Evolutionary conservation across 2,797 vertebrate genomes (phyloP).

Genomic region (Heteromormyrus szaboi): DNA sequence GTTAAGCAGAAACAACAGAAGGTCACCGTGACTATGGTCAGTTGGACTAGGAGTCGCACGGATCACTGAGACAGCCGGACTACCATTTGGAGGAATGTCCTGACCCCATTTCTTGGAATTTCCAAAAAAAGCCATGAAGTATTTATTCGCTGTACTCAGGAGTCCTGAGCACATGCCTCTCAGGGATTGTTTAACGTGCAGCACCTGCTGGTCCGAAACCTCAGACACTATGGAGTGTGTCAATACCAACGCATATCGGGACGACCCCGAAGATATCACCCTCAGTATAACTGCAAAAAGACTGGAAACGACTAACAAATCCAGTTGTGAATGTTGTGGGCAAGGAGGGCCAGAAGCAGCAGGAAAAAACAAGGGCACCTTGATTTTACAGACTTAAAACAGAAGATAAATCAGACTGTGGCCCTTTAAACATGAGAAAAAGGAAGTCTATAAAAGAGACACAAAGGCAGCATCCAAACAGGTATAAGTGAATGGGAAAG

Average conservation of each 20-base stretch:
- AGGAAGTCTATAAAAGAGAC: neutral
- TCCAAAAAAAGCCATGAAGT: neutral
- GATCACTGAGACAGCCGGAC: neutral
- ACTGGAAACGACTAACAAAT: neutral
- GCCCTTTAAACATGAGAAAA: constrained; percentile 1
- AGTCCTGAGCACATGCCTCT: neutral
- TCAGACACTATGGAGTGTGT: neutral
- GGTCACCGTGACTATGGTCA: constrained; percentile 29
- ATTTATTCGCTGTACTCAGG: neutral
- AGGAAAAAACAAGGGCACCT: neutral
- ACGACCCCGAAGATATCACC: neutral
- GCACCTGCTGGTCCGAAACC: neutral
- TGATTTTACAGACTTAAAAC: neutral
- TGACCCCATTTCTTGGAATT: neutral
- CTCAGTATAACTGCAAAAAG: neutral
- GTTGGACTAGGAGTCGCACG: constrained; percentile 27
- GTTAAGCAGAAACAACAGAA: constrained; percentile 40
- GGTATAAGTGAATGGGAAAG: neutral
- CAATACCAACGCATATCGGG: neutral
- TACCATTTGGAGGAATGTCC: neutral
- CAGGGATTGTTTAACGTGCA: neutral
- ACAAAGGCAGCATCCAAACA: neutral
- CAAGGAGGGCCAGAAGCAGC: neutral
- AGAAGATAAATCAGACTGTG: neutral
- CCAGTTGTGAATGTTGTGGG: neutral